Evolutionary conservation across 2,113 vertebrate genomes (phyloP).

Genomic region (Hippoglossus stenolepis): DNA sequence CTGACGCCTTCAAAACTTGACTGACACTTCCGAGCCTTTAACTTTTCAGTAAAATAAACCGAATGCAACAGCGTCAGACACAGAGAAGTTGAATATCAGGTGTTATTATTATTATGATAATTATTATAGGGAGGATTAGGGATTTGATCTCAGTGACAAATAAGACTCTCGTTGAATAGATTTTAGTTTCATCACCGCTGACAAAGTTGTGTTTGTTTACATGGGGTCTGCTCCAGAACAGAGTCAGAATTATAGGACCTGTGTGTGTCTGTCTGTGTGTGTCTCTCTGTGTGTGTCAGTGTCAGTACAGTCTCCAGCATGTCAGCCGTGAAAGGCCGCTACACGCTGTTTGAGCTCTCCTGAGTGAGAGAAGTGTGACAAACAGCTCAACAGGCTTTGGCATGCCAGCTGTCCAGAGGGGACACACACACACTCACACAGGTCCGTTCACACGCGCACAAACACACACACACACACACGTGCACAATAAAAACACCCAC

Average conservation of each 20-base stretch:
- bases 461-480: conserved; percentile 19
- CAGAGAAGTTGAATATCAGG: not conserved
- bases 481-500: too few species aligned
- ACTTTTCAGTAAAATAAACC: not conserved
- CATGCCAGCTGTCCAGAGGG: conserved; percentile 73
- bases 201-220: conserved; percentile 7
- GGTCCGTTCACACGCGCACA: conserved; percentile 33
- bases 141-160: too few species aligned
- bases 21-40: too few species aligned
- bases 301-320: conserved; percentile 30
- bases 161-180: not conserved
- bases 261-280: not conserved
- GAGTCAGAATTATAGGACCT: conserved; percentile 8
- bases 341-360: conserved; percentile 63
- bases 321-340: conserved; percentile 64
- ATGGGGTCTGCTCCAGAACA: not conserved
- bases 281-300: not conserved
- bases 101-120: not conserved
- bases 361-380: conserved; percentile 76
- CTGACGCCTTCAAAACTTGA: not conserved
- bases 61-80: not conserved
- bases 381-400: conserved; percentile 79
- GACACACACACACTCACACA: conserved; percentile 32
- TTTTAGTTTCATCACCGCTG: not conserved
- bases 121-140: too few species aligned